Evolutionary conservation across 2,888 invertebrate genomes (phyloP).

Genomic region (Drosophila phalerata): DNA sequence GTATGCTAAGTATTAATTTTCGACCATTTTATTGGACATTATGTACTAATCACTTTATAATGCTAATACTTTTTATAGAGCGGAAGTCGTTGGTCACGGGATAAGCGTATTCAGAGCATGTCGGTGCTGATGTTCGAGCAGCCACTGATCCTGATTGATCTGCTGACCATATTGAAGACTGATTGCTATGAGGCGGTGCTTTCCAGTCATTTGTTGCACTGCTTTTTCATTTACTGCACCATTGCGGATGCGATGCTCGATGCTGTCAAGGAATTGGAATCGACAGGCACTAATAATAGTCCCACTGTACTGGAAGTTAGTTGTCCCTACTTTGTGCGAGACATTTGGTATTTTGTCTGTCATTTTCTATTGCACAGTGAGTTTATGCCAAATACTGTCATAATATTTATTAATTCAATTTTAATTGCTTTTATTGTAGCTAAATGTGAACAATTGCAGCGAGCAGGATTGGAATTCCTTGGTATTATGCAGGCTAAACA

Average conservation of each 20-base stretch:
- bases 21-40: too few relatives aligned
- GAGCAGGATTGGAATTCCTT: constrained; percentile 58
- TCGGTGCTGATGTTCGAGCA: constrained; percentile 50
- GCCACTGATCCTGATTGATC: constrained; percentile 68
- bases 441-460: constrained; percentile 52
- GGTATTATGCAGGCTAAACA: constrained; percentile 53
- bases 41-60: background rate
- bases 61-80: constrained; percentile 1
- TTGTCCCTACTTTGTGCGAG: constrained; percentile 73
- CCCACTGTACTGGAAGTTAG: constrained; percentile 23
- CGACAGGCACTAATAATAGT: background rate
- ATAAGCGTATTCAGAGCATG: constrained; percentile 41
- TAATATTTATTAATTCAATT: too few relatives aligned
- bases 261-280: constrained; percentile 31
- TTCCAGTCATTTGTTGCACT: constrained; percentile 62
- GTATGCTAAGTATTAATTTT: too few relatives aligned
- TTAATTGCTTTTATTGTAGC: constrained; percentile 26
- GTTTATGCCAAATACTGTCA: constrained; percentile 3
- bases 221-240: constrained; percentile 74
- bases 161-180: constrained; percentile 74
- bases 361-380: constrained; percentile 54
- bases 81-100: background rate
- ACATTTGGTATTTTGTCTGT: constrained; percentile 76
- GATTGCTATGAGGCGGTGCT: constrained; percentile 68
- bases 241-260: constrained; percentile 75